Conservation (phyloP, 2,113 vertebrate genomes). For the Scopus umbretta region DNA sequence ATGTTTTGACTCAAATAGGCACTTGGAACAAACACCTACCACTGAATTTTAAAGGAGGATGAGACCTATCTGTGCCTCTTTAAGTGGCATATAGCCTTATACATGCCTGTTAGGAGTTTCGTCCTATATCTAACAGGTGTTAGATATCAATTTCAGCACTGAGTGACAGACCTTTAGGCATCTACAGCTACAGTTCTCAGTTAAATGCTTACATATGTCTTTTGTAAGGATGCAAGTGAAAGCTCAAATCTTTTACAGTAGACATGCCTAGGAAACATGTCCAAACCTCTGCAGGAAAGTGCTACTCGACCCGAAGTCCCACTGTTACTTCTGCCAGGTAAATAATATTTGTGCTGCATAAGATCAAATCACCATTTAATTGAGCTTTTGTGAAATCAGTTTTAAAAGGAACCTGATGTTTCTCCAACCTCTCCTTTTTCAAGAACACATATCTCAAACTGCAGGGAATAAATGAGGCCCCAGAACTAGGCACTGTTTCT, state of each 20-base stretch:
- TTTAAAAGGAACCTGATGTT: constrained; percentile 12
- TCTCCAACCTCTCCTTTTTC: not conserved
- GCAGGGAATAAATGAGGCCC: not conserved
- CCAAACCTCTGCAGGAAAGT: not conserved
- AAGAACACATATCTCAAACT: not conserved
- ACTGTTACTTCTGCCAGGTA: constrained; percentile 1
- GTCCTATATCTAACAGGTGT: not conserved
- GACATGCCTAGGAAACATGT: not conserved
- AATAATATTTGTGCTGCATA: not conserved
- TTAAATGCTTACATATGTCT: not conserved
- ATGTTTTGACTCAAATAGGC: not conserved
- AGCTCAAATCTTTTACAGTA: not conserved
- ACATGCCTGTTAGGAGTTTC: not conserved
- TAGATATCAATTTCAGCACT: not conserved
- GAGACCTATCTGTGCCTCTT: not conserved
- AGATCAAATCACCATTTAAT: constrained; percentile 42
- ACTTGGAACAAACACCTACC: not conserved
- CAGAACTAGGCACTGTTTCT: not conserved
- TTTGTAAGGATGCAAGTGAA: not conserved
- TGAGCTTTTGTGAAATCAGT: constrained; percentile 9
- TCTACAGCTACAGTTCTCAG: not conserved
- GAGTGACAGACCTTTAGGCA: not conserved
- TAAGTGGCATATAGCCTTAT: not conserved
- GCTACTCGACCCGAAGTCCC: not conserved
- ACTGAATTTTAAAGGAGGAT: not conserved